Base-by-base conservation (phyloP, 2,113 vertebrate species). In the Zapus hudsonius region DNA sequence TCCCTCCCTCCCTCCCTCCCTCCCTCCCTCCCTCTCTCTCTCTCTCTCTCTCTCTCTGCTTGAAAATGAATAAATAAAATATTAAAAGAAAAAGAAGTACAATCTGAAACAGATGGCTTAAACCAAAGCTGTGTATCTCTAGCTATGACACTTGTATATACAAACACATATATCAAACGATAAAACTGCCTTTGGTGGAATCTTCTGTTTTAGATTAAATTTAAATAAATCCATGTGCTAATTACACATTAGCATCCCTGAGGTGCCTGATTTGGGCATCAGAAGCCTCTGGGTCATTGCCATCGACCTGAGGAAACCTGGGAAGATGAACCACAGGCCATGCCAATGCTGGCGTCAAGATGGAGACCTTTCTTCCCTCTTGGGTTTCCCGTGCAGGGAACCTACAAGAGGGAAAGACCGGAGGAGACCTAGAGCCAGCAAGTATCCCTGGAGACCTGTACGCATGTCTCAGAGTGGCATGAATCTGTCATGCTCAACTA, bases 161-260 rank as follows among this genome's bases (percentile, higher is more conserved):
- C 66, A 94, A 75, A 96, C 72, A 93, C 64, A 74, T 88, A 82
- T 85, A 95, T 90, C 94, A 95, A 92, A 86, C 70, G 91, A 88
- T 86, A 86, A 70, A 90, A 88, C 59, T 0, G 11, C 63, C 63
- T 89, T 94, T 47, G 36, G 83, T 81, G 47, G 63, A 82, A 63
- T 95, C 82, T 87, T 91, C 95, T 93, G 92, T 90, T 96, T 97
- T 88, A 82, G 73, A 95, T 95, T 95, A 93, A 82, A 93, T 89
- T 95, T 91, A 91, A 93, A 87, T 82, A 93, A 95, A 90, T 78
- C 85, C 90, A 88, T 73, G 83, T 80, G 64, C 52, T 94, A 90
- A 96, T 97, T 92, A 83, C 74, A 87, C 47, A 90, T 87, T 84
- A 87, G 42, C 47, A 19, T 81, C 92, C 73, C 74, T 23, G 29